Conservation (phyloP, 2,797 vertebrate species). For the Glyptemys insculpta region DNA sequence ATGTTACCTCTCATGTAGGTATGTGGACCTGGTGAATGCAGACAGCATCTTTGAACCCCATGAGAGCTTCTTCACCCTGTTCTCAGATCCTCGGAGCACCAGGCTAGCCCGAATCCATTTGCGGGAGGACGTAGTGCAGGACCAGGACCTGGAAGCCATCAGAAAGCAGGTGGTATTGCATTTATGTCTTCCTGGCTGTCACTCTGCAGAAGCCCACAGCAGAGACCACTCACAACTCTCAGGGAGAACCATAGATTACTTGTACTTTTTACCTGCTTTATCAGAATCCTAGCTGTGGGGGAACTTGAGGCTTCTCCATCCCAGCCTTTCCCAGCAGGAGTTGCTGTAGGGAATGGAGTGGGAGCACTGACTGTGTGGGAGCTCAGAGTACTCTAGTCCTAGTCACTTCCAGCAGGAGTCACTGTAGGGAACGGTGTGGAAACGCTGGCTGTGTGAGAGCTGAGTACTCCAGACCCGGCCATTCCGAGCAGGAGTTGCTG, state of each 20-base stretch:
- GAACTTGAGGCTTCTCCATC: background rate
- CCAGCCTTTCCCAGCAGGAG: background rate
- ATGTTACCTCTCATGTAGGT: conserved; percentile 79
- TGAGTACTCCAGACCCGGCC: background rate
- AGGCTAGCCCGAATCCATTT: conserved; percentile 93
- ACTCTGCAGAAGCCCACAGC: accelerated
- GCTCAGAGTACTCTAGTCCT: background rate
- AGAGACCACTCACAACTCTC: background rate
- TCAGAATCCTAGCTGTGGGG: background rate
- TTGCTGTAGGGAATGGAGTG: background rate
- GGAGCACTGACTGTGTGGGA: background rate
- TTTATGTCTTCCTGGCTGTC: background rate
- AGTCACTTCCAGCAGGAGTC: background rate
- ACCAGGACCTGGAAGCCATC: conserved; percentile 95
- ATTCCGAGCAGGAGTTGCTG: background rate
- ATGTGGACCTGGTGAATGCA: conserved; percentile 94
- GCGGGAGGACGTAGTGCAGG: conserved; percentile 91
- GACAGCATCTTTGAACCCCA: conserved; percentile 94
- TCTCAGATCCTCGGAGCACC: conserved; percentile 95
- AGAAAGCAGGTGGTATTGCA: conserved; percentile 88
- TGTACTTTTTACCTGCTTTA: background rate
- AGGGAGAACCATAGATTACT: background rate
- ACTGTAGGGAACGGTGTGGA: background rate
- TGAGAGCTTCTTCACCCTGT: conserved; percentile 96
- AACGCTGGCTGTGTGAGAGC: background rate